phyloP scores from a whole-genome alignment of 1,140 invertebrate genomes.

The Danaus melanippus region DNA sequence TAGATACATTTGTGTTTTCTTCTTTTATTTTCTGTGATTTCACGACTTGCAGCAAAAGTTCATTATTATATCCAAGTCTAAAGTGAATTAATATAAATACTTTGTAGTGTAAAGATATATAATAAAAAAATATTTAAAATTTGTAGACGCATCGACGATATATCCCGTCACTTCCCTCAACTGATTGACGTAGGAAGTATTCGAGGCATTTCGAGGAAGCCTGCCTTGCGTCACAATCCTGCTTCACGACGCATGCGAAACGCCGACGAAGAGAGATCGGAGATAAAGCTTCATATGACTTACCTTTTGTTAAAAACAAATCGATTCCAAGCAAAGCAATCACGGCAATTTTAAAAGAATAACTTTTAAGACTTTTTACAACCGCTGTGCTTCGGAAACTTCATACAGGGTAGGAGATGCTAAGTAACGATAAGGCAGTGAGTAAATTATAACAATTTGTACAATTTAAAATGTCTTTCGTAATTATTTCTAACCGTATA shows the following conservation, averaged over 20 bases:
- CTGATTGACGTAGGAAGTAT: constrained; percentile 37
- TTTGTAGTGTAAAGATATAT: too few species aligned
- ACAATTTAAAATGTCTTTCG: constrained; percentile 18
- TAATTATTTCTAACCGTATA: constrained; percentile 35
- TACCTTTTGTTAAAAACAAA: constrained; percentile 55
- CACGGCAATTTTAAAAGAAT: constrained; percentile 1
- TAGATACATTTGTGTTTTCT: too few species aligned
- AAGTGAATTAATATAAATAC: too few species aligned
- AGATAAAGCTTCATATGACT: constrained; percentile 61
- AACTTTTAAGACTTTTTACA: too few species aligned
- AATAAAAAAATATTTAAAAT: too few species aligned
- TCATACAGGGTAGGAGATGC: too few species aligned
- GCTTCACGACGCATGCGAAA: constrained; percentile 52
- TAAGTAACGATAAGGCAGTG: constrained; percentile 7
- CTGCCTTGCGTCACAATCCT: constrained; percentile 34
- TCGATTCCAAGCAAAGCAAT: constrained; percentile 51
- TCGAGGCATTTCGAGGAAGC: constrained; percentile 51
- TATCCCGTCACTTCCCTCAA: constrained; percentile 21
- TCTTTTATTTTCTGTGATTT: too few species aligned
- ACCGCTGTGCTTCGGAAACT: too few species aligned
- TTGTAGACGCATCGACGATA: too few species aligned
- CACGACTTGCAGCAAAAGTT: too few species aligned
- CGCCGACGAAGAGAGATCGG: constrained; percentile 54
- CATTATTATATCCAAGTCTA: too few species aligned
- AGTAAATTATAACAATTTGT: constrained; percentile 17